Base-by-base conservation (phyloP, 2,797 vertebrate genomes). In the Galago senegalensis region DNA sequence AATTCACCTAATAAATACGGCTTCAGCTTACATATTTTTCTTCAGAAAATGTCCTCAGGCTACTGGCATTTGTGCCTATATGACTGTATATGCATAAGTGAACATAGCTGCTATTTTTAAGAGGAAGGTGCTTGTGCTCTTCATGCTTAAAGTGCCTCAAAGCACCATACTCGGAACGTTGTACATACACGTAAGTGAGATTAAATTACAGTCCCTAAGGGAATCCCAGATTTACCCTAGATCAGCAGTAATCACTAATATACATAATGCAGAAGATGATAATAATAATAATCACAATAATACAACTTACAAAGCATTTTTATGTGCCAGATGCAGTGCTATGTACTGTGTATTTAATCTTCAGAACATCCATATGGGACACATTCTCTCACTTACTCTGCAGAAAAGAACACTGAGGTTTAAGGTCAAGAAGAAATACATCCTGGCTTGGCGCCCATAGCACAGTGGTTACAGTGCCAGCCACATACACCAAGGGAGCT, bases 81-180 rank as follows among this genome's bases (percentile, higher is more conserved):
- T 58, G 23, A 23, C 29, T 69, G 3, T 56, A 13, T 63, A 53
- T 14, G 14, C 5, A 46, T 58, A 70, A 87, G 58, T 82, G 87
- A 73, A 85, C 46, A 58, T 60, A 31, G 43, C 31, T 63, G 60
- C 73, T 88, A 23, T 81, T 94, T 96, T 93, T 76, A 89, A 83
- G 27, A 89, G 37, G 11, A 72, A 11, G 5, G 10, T 84, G 31
- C 3, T 17, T 81, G 1, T 40, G 40, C 83, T 87, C 70, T 89
- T 96, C 92, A 90, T 16, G 31, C 7, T 87, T 84, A 80, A n/a
- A 53, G 20, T 61, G n/a, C 25, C 25, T 81, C 63, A 56, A 94
- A 81, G 72, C 37, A 72, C n/a, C 63, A 83, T 58, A 63, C 31
- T 63, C 23, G 61, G 46, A 95, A 76, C 16, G 16, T 4, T 61